These are phyloP conservation scores for Ophion costatus DNA, from an alignment of 2,888 invertebrate species.

Conservation along the genomic window DNA sequence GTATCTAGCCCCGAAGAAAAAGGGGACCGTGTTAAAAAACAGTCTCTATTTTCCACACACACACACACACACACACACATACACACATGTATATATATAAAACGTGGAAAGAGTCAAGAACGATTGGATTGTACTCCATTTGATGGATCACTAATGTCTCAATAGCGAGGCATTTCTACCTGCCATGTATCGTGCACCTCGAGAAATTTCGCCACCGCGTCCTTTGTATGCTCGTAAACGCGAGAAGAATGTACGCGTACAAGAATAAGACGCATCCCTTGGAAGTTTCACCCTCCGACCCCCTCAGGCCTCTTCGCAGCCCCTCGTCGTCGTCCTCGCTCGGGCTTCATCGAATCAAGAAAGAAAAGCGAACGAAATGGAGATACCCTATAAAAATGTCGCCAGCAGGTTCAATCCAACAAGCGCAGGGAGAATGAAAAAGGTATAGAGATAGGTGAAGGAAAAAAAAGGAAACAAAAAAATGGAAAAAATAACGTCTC, in stretches of 20 bases:
- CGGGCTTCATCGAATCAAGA: slow-evolving; percentile 18
- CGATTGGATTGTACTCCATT: slow-evolving; percentile 60
- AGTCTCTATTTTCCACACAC: too few relatives aligned
- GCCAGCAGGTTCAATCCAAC: neutral
- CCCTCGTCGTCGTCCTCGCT: slow-evolving; percentile 20
- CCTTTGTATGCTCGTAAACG: neutral
- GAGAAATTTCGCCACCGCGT: neutral
- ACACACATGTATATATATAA: too few relatives aligned
- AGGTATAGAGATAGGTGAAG: slow-evolving; percentile 39
- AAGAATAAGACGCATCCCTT: slow-evolving; percentile 42
- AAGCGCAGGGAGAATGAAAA: slow-evolving; percentile 6
- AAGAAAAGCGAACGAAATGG: slow-evolving; percentile 4
- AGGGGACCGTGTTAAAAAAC: too few relatives aligned
- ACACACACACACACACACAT: too few relatives aligned
- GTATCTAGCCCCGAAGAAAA: too few relatives aligned
- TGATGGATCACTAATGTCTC: slow-evolving; percentile 76
- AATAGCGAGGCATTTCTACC: slow-evolving; percentile 5
- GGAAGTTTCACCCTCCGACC: neutral
- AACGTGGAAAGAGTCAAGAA: slow-evolving; percentile 63
- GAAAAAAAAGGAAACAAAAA: slow-evolving; percentile 33
- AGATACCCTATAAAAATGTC: neutral
- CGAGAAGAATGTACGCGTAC: neutral
- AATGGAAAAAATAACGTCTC: slow-evolving; percentile 32
- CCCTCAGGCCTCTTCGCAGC: neutral
- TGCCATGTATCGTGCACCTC: neutral